Evolutionary conservation across 1,140 invertebrate genomes (phyloP), one percentile per base, ranked within the genome.

Genomic region (Sycophila sp.): DNA sequence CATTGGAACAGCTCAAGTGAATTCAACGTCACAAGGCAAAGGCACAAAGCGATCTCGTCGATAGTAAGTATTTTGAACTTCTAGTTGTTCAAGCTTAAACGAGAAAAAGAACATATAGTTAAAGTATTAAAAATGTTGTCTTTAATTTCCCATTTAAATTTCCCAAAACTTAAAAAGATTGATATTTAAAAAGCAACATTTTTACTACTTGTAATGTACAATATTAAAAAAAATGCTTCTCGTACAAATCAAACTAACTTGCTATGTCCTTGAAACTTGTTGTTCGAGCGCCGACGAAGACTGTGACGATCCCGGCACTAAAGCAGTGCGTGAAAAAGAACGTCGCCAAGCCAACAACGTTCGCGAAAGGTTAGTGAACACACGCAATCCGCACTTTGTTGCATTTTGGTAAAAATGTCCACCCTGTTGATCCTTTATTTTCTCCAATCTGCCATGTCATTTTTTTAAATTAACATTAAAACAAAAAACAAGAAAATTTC

Each of bases 341-440:
- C 90, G 97, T 77, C 90, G 97, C 76, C 96, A 98, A 87, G 97
- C 97, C 76, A 99, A 99, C 90, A 99, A 99, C 91, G 96, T 98
- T 78, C 89, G 97, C 80, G 98, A 99, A 92, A 94, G 96, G 96
- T 97, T 89, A 88, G 90, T 89, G 87, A 87, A 65, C 63, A 66
- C 63, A 71, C 69, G 63, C 62, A 71, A 49, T 60, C 45, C 38
- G 60, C 69, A 71, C 51, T 58, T 55, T 58, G 51, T 26, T 71
- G 45, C 49, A 66, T 56, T 59, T 60, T 65, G 42, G 5, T 55
- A 28, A 34, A 66, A 45, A 22, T 19, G 13, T 56, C 32, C n/a
- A 17, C 32, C 45, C 42, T 40, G 2, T 15, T 13, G n/a, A 58
- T 58, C n/a, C 15, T 32, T 5, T 32, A 17, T 32, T n/a, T n/a